A percentile compares a stretch with the other conserved stretches of the same genome.
Conservation (phyloP, 2,113 vertebrate species). For the Salvelinus alpinus region DNA sequence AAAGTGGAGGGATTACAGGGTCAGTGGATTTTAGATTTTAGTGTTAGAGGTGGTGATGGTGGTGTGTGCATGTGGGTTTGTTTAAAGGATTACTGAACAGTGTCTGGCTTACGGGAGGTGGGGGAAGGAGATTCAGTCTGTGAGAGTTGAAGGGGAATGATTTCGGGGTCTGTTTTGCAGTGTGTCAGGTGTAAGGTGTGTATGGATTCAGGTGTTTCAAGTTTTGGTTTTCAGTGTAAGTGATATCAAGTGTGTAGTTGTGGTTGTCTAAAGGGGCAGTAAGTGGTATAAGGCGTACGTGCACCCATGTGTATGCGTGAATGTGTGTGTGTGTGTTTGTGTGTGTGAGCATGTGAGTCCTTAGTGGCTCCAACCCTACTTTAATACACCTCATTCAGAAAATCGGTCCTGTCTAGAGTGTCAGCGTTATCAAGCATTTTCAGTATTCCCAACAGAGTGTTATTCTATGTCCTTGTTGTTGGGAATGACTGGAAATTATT, state of each 20-base stretch:
- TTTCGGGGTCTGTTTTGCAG: too few species aligned
- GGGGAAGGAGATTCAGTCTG: too few species aligned
- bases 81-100: too few species aligned
- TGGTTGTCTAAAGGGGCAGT: conserved; percentile 12
- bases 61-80: background rate
- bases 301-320: background rate
- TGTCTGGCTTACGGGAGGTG: too few species aligned
- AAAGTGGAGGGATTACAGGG: conserved; percentile 35
- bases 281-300: conserved; percentile 32
- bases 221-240: background rate
- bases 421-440: background rate
- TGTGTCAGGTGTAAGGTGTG: too few species aligned
- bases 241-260: background rate
- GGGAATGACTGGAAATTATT: conserved; percentile 13
- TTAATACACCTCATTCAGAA: too few species aligned
- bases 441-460: background rate
- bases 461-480: conserved; percentile 9
- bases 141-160: too few species aligned
- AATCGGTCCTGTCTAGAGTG: too few species aligned
- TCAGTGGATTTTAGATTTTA: conserved; percentile 5
- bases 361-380: conserved; percentile 24
- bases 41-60: conserved; percentile 6
- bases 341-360: background rate
- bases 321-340: too few species aligned
- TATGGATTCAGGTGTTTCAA: too few species aligned